A percentile compares a stretch with the other conserved stretches of the same genome.
Evolutionary conservation across 2,888 invertebrate species (phyloP).

Genomic region (Eupithecia abbreviata): DNA sequence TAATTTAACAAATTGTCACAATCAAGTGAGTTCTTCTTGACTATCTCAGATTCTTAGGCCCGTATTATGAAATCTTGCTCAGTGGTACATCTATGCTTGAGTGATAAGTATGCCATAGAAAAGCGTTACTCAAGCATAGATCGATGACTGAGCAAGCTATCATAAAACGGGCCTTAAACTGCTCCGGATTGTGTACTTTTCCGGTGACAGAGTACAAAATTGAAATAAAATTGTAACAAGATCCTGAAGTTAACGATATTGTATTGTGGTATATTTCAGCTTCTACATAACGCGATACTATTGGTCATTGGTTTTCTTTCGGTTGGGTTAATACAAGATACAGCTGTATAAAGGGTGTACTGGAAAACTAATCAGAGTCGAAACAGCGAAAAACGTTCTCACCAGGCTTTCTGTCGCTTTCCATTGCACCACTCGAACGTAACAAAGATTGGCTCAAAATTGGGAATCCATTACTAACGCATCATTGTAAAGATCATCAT

Average conservation of each 20-base stretch:
- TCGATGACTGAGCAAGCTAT: no score
- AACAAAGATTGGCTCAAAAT: constrained; percentile 81
- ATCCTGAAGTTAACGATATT: constrained; percentile 65
- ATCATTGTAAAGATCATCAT: constrained; percentile 81
- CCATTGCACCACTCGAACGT: constrained; percentile 81
- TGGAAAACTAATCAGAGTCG: constrained; percentile 80
- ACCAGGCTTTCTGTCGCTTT: constrained; percentile 82
- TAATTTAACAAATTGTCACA: constrained; percentile 32
- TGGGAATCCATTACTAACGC: constrained; percentile 83
- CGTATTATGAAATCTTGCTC: no score
- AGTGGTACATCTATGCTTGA: no score
- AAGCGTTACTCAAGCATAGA: no score
- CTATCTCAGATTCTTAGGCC: constrained; percentile 17
- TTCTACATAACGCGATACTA: constrained; percentile 81
- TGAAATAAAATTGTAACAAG: constrained; percentile 49
- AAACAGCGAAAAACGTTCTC: constrained; percentile 70
- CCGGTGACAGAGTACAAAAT: constrained; percentile 54
- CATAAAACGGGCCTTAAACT: background rate
- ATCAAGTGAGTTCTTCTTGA: constrained; percentile 8
- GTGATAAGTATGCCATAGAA: no score
- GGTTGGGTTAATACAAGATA: constrained; percentile 85
- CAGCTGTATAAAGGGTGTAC: constrained; percentile 82
- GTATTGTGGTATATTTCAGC: constrained; percentile 83
- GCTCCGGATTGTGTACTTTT: constrained; percentile 41
- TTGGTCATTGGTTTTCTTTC: constrained; percentile 83